These are phyloP conservation scores for Ceyx margarethae DNA, from an alignment of 2,113 vertebrate genomes.

Conservation along the genomic window DNA sequence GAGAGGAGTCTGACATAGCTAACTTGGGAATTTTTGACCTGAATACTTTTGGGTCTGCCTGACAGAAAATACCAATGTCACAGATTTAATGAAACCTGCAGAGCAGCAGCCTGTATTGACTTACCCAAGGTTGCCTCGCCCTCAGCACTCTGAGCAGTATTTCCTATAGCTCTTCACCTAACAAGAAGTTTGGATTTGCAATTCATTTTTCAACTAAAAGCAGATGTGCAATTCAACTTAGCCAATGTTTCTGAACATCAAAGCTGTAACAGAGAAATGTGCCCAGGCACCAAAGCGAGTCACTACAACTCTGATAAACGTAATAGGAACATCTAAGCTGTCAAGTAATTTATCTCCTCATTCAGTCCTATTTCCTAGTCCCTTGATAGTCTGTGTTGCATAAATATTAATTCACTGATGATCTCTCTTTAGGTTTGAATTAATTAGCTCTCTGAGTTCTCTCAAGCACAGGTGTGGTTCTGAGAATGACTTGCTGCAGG, in stretches of 20 bases:
- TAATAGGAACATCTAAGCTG: neutral
- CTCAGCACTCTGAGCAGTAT: neutral
- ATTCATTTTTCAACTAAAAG: neutral
- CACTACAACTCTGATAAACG: neutral
- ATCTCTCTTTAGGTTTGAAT: neutral
- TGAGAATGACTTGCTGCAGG: neutral
- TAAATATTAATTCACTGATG: neutral
- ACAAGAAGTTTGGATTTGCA: neutral
- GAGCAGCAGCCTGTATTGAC: neutral
- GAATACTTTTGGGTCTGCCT: neutral
- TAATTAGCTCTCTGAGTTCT: neutral
- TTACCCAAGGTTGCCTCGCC: neutral
- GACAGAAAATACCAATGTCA: neutral
- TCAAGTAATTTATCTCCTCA: neutral
- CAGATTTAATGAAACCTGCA: neutral
- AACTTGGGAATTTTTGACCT: neutral
- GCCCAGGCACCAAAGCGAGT: neutral
- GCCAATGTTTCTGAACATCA: neutral
- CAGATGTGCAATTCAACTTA: neutral
- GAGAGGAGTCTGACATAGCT: neutral
- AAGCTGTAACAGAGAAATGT: neutral
- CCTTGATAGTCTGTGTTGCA: neutral
- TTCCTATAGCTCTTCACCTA: neutral
- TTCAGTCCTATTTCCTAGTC: neutral
- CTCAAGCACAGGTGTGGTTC: neutral